Evolutionary conservation across 2,888 invertebrate genomes (phyloP), one percentile per base, ranked within the genome.

Genomic region (Amiota minor): DNA sequence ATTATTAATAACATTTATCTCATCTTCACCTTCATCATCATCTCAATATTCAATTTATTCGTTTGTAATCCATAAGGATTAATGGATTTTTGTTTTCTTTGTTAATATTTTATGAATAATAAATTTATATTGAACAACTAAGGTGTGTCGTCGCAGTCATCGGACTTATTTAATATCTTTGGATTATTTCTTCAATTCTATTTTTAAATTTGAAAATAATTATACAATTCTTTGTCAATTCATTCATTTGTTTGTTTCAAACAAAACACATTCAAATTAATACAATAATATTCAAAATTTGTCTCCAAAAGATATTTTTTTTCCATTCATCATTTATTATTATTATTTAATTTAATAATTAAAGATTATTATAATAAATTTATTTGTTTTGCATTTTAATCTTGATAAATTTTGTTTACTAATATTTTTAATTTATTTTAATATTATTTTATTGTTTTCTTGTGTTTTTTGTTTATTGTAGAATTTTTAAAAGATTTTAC

Each of bases 81-180:
- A 6, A 35, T 35, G 2, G 6, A 35, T 23, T 1, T 1, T 50
- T 1, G 1, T 4, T 3, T 50, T 50, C 4, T 67, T 69, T 10
- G 18, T 53, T 69, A 35, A 53, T 69, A 49, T 67, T 68, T 53
- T 49, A 18, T 45, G 35, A 35, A 35, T 35, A 6, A 35, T 35
- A 35, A 35, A 6, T 55, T 35, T 55, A 47, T 55, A 75, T 76
- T 85, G 70, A 78, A 83, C 85, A 83, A 65, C 65, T 20, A 68
- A 68, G 55, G 55, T 68, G 14, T 67, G 23, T 53, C 59, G 18
- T 1, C 16, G 18, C 14, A 49, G 11, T 23, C 9, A 53, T n/a
- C 4, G n/a, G 64, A 12, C 47, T 47, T n/a, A 35, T 45, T 79
- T 82, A 85, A 85, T 85, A 83, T 83, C 83, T 83, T 83, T 83